A percentile compares a stretch with the other conserved stretches of the same genome.
Conservation (phyloP, 2,797 vertebrate species). For the Mustela erminea region DNA sequence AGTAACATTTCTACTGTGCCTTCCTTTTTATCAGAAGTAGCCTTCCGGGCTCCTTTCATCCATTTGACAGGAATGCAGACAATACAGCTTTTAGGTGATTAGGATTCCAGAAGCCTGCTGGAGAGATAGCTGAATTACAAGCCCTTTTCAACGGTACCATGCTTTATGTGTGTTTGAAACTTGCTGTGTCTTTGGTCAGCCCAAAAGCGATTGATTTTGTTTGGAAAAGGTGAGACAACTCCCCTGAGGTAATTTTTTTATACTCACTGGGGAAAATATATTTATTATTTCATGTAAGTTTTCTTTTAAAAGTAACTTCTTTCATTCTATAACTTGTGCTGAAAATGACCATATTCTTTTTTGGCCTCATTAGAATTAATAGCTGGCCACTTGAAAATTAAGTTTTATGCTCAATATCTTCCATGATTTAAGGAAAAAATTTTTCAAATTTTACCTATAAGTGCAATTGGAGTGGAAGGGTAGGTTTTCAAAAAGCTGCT, state of each 20-base stretch:
- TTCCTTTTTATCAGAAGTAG: background rate
- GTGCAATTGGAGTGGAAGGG: background rate
- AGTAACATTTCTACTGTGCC: background rate
- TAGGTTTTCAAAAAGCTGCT: slow-evolving; percentile 18
- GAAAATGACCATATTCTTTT: slow-evolving; percentile 8
- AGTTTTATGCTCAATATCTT: slow-evolving; percentile 25
- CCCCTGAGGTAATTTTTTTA: slow-evolving; percentile 20
- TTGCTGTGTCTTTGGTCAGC: slow-evolving; percentile 10
- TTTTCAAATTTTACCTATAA: slow-evolving; percentile 57
- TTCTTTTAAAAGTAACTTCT: slow-evolving; percentile 61
- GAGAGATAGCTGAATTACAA: background rate
- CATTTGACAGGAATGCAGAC: background rate
- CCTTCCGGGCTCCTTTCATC: background rate
- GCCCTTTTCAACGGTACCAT: background rate
- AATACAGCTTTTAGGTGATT: background rate
- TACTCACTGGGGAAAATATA: background rate
- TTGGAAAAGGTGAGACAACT: slow-evolving; percentile 61
- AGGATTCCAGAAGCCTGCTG: background rate
- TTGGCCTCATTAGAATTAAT: background rate
- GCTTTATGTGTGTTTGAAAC: background rate
- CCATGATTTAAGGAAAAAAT: slow-evolving; percentile 1
- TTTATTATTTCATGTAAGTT: slow-evolving; percentile 55
- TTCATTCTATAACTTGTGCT: slow-evolving; percentile 43
- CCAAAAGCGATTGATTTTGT: background rate
- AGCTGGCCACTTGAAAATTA: slow-evolving; percentile 30